phyloP scores from a whole-genome alignment of 2,113 vertebrate genomes.

The Mungos mungo region DNA sequence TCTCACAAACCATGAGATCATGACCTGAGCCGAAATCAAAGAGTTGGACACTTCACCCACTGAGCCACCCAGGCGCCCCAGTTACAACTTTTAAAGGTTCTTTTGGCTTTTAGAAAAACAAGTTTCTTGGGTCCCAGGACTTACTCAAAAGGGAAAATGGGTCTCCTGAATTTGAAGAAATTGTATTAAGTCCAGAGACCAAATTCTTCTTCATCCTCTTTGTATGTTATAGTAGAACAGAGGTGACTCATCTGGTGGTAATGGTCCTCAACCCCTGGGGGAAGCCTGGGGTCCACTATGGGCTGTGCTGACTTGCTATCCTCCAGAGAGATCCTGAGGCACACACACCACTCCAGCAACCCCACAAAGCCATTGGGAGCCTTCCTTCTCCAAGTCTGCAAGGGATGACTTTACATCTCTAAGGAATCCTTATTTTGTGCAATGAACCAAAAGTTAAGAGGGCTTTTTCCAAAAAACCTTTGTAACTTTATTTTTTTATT shows the following conservation, averaged over 20 bases:
- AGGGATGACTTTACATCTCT: neutral
- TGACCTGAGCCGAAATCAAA: too few species aligned
- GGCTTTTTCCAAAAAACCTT: neutral
- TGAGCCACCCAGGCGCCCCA: too few species aligned
- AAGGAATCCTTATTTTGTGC: neutral
- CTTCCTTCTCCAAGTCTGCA: neutral
- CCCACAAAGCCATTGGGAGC: accelerated
- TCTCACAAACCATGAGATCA: too few species aligned
- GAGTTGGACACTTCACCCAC: too few species aligned
- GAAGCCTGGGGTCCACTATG: too few species aligned
- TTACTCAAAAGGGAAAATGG: constrained; percentile 21
- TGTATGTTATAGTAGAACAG: neutral
- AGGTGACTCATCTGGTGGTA: neutral
- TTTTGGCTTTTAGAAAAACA: constrained; percentile 18
- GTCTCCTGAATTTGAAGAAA: neutral
- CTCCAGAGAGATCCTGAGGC: neutral
- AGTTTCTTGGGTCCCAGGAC: neutral
- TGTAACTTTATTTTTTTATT: neutral
- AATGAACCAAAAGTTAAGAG: neutral
- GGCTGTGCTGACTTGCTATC: neutral
- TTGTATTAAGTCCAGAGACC: neutral
- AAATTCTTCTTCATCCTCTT: neutral
- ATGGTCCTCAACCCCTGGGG: neutral
- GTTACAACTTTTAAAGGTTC: neutral
- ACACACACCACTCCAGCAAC: neutral